Evolutionary conservation across 2,888 invertebrate species (phyloP).

Genomic region (Acrocera orbiculus): DNA sequence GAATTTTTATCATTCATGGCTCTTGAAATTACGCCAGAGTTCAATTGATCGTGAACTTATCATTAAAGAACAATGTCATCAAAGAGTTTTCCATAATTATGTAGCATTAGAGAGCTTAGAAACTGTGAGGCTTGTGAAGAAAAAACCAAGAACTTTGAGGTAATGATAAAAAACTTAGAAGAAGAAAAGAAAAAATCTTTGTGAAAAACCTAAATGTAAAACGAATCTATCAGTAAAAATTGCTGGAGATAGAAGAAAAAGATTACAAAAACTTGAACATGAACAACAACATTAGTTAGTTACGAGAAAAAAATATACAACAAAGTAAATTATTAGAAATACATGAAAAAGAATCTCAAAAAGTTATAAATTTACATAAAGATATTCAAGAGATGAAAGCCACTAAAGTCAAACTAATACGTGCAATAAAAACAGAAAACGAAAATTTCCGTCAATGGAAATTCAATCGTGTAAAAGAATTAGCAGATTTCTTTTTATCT

Average conservation of each 20-base stretch:
- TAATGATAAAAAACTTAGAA: constrained; percentile 49
- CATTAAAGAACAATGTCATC: constrained; percentile 26
- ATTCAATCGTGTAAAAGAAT: constrained; percentile 58
- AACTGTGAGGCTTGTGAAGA: constrained; percentile 18
- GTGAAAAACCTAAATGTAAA: constrained; percentile 42
- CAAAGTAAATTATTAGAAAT: constrained; percentile 47
- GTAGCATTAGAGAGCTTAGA: constrained; percentile 20
- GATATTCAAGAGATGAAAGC: constrained; percentile 66
- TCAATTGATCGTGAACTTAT: too few species aligned
- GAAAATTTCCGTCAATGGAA: constrained; percentile 74
- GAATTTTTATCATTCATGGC: too few species aligned
- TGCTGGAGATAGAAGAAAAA: constrained; percentile 57
- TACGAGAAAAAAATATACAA: constrained; percentile 54
- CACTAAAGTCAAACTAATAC: constrained; percentile 61
- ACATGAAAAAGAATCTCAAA: constrained; percentile 64
- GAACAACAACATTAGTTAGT: constrained; percentile 54
- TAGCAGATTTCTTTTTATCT: constrained; percentile 90
- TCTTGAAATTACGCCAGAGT: too few species aligned
- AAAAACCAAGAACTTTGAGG: constrained; percentile 46
- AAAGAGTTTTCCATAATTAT: constrained; percentile 21
- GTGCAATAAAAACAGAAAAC: constrained; percentile 67
- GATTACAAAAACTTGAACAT: constrained; percentile 57
- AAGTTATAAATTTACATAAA: constrained; percentile 51
- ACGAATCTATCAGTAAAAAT: constrained; percentile 41
- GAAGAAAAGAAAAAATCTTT: constrained; percentile 52